Evolutionary conservation across 2,113 vertebrate species (phyloP).

Genomic region (Catharus fuscescens): DNA sequence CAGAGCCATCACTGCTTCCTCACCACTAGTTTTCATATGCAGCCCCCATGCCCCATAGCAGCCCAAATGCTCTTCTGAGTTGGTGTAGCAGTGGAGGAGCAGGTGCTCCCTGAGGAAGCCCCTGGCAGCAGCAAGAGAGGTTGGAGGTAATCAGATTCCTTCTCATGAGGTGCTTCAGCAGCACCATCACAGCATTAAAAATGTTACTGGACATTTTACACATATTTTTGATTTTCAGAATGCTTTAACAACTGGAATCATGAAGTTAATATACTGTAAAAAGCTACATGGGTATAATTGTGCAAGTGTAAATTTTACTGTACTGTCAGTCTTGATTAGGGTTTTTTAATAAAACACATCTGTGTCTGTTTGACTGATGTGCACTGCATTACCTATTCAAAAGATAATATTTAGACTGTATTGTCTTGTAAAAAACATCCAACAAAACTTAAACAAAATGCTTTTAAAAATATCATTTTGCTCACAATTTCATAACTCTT

Average conservation of each 20-base stretch:
- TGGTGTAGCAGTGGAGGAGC: neutral
- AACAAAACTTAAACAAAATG: neutral
- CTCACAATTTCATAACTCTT: neutral
- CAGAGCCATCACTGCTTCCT: neutral
- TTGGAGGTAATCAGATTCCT: neutral
- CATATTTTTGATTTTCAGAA: neutral
- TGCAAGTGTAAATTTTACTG: neutral
- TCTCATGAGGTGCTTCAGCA: neutral
- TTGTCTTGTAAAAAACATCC: neutral
- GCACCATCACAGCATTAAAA: neutral
- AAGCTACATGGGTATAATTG: neutral
- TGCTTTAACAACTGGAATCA: neutral
- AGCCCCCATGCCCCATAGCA: neutral
- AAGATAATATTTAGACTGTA: neutral
- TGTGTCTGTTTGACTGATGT: neutral
- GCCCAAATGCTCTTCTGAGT: neutral
- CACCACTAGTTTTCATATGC: accelerated
- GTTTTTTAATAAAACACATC: neutral
- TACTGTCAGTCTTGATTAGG: neutral
- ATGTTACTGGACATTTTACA: neutral
- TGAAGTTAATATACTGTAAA: neutral
- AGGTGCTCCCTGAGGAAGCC: neutral
- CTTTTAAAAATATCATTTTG: neutral
- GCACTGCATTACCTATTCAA: neutral
- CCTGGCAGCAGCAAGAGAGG: neutral